These are phyloP conservation scores for Folsomia manolachei DNA, from an alignment of 2,888 invertebrate species.

Conservation along the genomic window DNA sequence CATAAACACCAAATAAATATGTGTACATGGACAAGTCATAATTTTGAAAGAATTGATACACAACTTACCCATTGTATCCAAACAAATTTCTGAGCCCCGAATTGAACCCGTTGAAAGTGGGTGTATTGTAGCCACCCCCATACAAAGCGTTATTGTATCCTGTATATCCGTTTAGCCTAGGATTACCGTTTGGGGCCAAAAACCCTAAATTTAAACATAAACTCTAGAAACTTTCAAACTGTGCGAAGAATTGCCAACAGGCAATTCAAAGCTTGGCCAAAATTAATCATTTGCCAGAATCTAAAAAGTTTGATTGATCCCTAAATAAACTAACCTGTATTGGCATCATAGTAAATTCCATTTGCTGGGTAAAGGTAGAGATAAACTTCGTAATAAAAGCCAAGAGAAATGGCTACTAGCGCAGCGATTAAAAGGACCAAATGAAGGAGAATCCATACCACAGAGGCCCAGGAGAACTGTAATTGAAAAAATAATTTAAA, in stretches of 20 bases:
- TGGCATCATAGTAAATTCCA: constrained; percentile 29
- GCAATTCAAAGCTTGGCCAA: too few relatives aligned
- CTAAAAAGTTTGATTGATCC: constrained; percentile 1
- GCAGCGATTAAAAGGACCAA: constrained; percentile 33
- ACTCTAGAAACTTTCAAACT: too few relatives aligned
- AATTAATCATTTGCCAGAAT: not conserved
- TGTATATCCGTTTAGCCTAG: not conserved
- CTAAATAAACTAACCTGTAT: constrained; percentile 2
- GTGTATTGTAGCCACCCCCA: constrained; percentile 5
- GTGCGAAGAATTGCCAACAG: too few relatives aligned
- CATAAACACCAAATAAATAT: constrained; percentile 24
- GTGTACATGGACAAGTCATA: not conserved
- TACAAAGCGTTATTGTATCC: constrained; percentile 2
- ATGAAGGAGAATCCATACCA: constrained; percentile 35
- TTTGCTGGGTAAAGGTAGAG: constrained; percentile 35
- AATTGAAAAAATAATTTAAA: constrained; percentile 4
- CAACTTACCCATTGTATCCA: constrained; percentile 30
- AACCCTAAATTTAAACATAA: too few relatives aligned
- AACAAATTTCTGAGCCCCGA: constrained; percentile 31
- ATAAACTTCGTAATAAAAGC: constrained; percentile 42
- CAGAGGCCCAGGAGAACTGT: constrained; percentile 28
- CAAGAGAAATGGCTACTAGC: constrained; percentile 36
- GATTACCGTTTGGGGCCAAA: constrained; percentile 10
- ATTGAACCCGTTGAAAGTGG: constrained; percentile 23
- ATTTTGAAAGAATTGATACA: constrained; percentile 10